Percentiles rank a stretch among this genome's conserved stretches.
Evolutionary conservation across 2,113 vertebrate genomes (phyloP).

Genomic region (Cavia aperea): DNA sequence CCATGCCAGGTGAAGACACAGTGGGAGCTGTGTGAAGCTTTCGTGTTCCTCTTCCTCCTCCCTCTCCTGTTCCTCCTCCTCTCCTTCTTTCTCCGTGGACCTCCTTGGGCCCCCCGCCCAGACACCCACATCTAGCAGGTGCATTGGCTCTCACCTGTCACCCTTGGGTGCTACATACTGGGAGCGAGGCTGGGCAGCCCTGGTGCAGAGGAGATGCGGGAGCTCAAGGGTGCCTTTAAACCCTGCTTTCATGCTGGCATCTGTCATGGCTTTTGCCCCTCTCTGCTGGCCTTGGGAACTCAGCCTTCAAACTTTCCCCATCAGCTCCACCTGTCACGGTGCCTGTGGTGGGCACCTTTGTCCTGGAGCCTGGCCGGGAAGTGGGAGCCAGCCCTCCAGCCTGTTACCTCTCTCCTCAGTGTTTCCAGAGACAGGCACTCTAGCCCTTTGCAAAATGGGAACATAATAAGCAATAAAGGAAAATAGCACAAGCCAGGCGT

Average conservation of each 20-base stretch:
- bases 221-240: not conserved
- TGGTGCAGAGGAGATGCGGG: not conserved
- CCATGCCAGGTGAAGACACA: not conserved
- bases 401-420: too few relatives aligned
- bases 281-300: not conserved
- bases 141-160: not conserved
- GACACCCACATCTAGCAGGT: not conserved
- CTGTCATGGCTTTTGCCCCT: not conserved
- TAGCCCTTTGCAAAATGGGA: not conserved
- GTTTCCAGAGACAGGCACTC: not conserved
- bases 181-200: not conserved
- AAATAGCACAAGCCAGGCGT: not conserved
- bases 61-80: not conserved
- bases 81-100: not conserved
- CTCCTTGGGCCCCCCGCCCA: not conserved
- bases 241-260: not conserved
- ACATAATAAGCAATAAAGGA: not conserved
- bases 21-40: not conserved
- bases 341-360: not conserved
- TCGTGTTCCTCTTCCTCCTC: not conserved
- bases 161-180: not conserved
- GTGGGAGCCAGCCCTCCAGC: not conserved
- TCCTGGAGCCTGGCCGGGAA: not conserved
- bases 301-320: not conserved
- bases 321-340: not conserved